Conservation (phyloP, 2,888 invertebrate genomes). For the Lissonota sp. region DNA sequence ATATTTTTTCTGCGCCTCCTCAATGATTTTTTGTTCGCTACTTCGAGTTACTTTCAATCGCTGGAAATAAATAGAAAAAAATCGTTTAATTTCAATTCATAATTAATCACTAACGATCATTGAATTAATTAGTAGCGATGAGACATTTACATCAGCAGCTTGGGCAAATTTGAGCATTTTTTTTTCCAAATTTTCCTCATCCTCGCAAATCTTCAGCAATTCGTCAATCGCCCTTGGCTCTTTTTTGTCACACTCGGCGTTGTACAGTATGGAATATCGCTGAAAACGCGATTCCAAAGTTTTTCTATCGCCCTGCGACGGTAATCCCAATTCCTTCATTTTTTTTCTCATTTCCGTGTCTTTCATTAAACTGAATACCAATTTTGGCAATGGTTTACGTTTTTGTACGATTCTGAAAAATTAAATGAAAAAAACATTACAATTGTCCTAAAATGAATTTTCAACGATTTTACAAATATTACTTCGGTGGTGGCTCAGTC, state of each 20-base stretch:
- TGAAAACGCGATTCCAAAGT: conserved; percentile 80
- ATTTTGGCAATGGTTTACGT: conserved; percentile 84
- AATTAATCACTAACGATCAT: conserved; percentile 7
- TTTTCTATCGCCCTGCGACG: conserved; percentile 83
- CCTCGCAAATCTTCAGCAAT: conserved; percentile 81
- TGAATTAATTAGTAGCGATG: neutral
- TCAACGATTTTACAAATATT: conserved; percentile 42
- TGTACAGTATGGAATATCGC: conserved; percentile 82
- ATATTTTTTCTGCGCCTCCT: conserved; percentile 82
- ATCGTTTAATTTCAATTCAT: conserved; percentile 27
- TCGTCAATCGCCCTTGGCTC: conserved; percentile 82
- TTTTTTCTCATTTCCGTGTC: conserved; percentile 83
- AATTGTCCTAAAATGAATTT: neutral
- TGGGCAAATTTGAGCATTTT: conserved; percentile 68
- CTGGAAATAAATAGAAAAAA: conserved; percentile 70
- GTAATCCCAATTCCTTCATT: conserved; percentile 84
- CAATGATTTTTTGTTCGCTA: conserved; percentile 80
- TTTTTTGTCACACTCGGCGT: conserved; percentile 84
- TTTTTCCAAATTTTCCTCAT: conserved; percentile 81
- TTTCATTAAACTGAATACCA: conserved; percentile 84
- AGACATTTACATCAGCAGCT: conserved; percentile 50
- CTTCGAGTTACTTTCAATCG: conserved; percentile 79
- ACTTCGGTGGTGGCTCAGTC: conserved; percentile 59
- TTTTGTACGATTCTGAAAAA: conserved; percentile 72
- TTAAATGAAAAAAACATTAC: conserved; percentile 16